Evolutionary conservation across 2,888 invertebrate species (phyloP), one percentile per base, ranked within the genome.

Genomic region (Sisyra terminalis): DNA sequence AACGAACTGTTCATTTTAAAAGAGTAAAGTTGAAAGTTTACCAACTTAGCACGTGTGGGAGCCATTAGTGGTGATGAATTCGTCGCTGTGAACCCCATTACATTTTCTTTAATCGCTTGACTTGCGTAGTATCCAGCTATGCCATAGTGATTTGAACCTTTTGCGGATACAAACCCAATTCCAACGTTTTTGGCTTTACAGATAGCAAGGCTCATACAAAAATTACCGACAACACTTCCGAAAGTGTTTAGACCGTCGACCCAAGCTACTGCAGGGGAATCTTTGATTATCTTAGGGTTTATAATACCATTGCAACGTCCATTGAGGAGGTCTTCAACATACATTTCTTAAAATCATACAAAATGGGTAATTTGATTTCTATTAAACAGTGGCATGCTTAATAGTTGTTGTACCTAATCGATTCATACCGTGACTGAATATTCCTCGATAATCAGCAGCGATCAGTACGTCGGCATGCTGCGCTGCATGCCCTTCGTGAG

Each of bases 51-150:
- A 24, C 90, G 70, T 0, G 92, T 92, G 0, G 93, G 92, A 2
- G 80, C 81, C 66, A 89, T 72, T 39, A 92, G 61, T 0, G 94
- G 93, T 6, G 92, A 92, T 0, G 92, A 87, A 57, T 94, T 94
- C 1, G 92, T 92, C 60, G 86, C 87, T 6, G 83, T 79, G 69
- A 93, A 75, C 4, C 92, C 93, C 44, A 90, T 72, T 16, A 86
- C 59, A 0, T 79, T 80, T 46, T 74, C 57, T 29, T 82, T 64
- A 45, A 81, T 70, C 0, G 89, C 89, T 54, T 76, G 73, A 48
- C 78, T 64, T 0, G 80, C 70, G 68, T 90, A 93, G 67, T 77
- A 87, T 0, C 86, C 87, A 3, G 86, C 84, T 53, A 92, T 90
- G 1, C 92, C 92, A 52, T 79, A 88, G 61, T 92, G 92, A 60